These are phyloP conservation scores for Camelus dromedarius DNA, from an alignment of 2,113 vertebrate species.

Conservation along the genomic window DNA sequence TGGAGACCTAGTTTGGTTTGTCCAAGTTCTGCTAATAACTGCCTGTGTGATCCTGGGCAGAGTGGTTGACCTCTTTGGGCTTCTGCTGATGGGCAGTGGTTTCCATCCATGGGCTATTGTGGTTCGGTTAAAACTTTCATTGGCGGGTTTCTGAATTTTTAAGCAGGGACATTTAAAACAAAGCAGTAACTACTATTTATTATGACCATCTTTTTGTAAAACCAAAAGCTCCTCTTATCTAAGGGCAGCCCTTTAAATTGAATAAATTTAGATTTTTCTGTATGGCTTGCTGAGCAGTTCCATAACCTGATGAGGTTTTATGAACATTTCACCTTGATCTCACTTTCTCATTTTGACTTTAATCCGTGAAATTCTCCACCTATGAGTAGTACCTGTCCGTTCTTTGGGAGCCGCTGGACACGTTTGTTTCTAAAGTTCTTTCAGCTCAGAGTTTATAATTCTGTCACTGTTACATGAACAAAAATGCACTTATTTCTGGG, in stretches of 20 bases:
- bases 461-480: not conserved
- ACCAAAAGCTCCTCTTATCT: not conserved
- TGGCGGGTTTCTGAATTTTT: not conserved
- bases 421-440: not conserved
- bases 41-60: not conserved
- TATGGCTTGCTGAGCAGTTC: not conserved
- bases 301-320: not conserved
- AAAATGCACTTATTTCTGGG: not conserved
- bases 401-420: not conserved
- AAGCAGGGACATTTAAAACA: not conserved
- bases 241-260: not conserved
- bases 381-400: not conserved
- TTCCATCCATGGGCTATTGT: not conserved
- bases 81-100: not conserved
- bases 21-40: not conserved
- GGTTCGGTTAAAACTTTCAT: not conserved
- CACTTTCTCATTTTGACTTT: not conserved
- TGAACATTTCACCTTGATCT: not conserved
- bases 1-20: not conserved
- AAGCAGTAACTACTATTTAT: not conserved
- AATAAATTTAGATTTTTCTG: not conserved
- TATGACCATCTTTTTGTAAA: constrained; percentile 2
- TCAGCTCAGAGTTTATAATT: not conserved
- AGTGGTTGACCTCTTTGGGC: not conserved
- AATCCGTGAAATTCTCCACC: not conserved